Conservation (phyloP, 53 echinoderm and acorn worm species). For the Arbacia lixula region DNA sequence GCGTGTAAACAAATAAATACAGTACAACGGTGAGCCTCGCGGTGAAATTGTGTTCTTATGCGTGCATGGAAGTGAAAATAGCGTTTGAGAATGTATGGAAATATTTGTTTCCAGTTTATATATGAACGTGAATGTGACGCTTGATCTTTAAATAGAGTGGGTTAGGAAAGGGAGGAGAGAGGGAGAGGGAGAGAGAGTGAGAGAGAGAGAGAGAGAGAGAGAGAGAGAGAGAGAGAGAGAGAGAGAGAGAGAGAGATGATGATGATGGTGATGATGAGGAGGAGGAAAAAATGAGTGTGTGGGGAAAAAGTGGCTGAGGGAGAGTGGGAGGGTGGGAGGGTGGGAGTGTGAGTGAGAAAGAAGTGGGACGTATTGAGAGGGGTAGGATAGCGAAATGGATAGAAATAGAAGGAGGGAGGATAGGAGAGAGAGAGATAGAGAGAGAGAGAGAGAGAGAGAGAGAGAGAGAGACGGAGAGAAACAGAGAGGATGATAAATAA, state of each 20-base stretch:
- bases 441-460: slow-evolving; percentile 7
- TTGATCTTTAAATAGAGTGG: background rate
- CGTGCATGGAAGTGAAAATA: too few relatives aligned
- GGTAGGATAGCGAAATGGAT: background rate
- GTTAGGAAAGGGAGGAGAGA: background rate
- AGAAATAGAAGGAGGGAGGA: background rate
- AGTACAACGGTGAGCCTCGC: slow-evolving; percentile 33
- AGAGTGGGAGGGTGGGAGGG: background rate
- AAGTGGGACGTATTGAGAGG: too few relatives aligned
- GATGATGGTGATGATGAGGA: too few relatives aligned
- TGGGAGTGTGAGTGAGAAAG: background rate
- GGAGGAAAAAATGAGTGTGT: too few relatives aligned
- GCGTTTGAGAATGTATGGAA: too few relatives aligned
- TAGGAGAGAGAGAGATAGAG: background rate
- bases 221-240: background rate
- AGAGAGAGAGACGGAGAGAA: background rate
- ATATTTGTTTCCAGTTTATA: too few relatives aligned
- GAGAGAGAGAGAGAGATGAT: background rate
- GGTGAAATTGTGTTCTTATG: slow-evolving; percentile 48
- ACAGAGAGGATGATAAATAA: background rate
- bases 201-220: background rate
- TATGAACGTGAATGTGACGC: too few relatives aligned
- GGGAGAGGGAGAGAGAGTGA: background rate
- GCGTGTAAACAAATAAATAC: slow-evolving; percentile 14
- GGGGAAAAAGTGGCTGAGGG: too few relatives aligned